Evolutionary conservation across 2,797 vertebrate genomes (phyloP).

Genomic region (Kryptopterus vitreolus): DNA sequence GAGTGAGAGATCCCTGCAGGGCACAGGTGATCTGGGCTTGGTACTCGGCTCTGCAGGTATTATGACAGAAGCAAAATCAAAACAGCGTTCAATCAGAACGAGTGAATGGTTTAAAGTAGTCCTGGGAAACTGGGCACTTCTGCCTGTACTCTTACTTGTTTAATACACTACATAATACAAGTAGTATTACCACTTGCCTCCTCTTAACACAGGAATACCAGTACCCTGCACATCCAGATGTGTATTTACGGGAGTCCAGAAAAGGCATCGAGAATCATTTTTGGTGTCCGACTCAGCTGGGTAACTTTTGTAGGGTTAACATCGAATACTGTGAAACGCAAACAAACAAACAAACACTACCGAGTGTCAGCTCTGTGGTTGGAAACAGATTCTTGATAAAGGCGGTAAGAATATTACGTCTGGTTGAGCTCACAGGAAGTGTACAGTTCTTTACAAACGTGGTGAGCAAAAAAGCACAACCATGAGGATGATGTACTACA

Average conservation of each 20-base stretch:
- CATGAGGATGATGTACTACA: background rate
- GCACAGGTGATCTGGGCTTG: background rate
- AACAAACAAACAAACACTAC: background rate
- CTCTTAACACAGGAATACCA: background rate
- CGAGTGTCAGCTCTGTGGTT: background rate
- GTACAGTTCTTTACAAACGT: background rate
- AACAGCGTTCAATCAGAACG: constrained; percentile 8
- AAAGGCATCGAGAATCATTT: too few relatives aligned
- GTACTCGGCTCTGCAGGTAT: constrained; percentile 15
- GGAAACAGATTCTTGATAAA: background rate
- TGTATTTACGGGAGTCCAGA: too few relatives aligned
- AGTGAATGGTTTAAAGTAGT: background rate
- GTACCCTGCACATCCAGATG: background rate
- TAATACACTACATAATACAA: background rate
- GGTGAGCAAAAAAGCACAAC: background rate
- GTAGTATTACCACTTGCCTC: background rate
- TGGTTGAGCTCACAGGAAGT: background rate
- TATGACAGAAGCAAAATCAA: background rate
- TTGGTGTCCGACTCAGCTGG: too few relatives aligned
- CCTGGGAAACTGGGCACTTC: background rate
- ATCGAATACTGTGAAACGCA: background rate
- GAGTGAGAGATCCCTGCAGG: background rate
- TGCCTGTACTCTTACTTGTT: background rate
- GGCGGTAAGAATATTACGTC: background rate
- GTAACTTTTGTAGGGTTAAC: background rate